Conservation (phyloP, 2,888 invertebrate species). For the Anorthoa munda region DNA sequence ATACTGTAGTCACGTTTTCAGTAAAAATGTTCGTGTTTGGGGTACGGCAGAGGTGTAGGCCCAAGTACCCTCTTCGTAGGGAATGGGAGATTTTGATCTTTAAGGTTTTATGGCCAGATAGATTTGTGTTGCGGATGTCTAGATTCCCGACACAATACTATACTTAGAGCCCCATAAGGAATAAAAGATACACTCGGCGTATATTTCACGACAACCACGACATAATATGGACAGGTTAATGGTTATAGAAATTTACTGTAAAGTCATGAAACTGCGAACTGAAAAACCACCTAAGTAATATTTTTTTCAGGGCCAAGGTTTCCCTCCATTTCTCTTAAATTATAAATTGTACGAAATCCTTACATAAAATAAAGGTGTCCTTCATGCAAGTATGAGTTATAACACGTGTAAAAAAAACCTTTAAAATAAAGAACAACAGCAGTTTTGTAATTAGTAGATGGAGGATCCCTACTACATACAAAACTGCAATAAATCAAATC, state of each 20-base stretch:
- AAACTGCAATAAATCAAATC: not conserved
- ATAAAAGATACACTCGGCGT: conserved; percentile 28
- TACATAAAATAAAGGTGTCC: not conserved
- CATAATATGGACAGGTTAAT: not conserved
- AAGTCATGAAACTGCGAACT: not conserved
- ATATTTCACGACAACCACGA: conserved; percentile 16
- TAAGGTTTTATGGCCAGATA: conserved; percentile 60
- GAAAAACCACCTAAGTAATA: not conserved
- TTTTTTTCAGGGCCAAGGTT: no score
- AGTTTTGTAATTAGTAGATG: no score
- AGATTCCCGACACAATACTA: conserved; percentile 53
- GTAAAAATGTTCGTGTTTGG: conserved; percentile 85
- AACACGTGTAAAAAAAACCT: not conserved
- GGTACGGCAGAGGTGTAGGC: conserved; percentile 65
- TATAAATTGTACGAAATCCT: no score
- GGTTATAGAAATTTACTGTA: not conserved
- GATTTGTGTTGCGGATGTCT: conserved; percentile 60
- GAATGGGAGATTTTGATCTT: conserved; percentile 67
- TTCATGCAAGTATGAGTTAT: not conserved
- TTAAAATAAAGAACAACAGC: not conserved
- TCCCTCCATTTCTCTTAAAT: no score
- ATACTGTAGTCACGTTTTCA: conserved; percentile 90
- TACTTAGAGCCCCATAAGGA: conserved; percentile 52
- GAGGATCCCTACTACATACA: not conserved
- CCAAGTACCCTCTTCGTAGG: conserved; percentile 42